These are phyloP conservation scores for Phoeniculus purpureus DNA, from an alignment of 2,797 vertebrate genomes.

Conservation along the genomic window DNA sequence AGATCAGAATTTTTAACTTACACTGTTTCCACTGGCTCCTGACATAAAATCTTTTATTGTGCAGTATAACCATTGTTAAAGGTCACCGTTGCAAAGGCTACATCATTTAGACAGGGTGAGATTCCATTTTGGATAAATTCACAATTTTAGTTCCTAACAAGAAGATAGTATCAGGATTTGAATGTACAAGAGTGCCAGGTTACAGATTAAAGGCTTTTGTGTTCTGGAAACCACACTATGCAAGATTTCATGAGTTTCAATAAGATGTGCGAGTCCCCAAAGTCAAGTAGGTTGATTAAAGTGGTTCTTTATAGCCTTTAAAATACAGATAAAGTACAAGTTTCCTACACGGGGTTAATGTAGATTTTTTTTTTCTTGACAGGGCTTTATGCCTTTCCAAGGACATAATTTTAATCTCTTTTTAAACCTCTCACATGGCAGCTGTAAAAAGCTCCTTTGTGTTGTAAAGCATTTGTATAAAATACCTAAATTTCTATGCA, in stretches of 20 bases:
- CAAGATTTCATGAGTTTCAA: conserved; percentile 47
- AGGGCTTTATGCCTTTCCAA: conserved; percentile 39
- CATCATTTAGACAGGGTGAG: conserved; percentile 67
- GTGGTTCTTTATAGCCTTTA: conserved; percentile 53
- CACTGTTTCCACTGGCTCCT: conserved; percentile 10
- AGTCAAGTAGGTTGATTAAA: conserved; percentile 72
- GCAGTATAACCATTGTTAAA: conserved; percentile 64
- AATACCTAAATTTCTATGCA: conserved; percentile 58
- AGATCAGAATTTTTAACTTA: conserved; percentile 53
- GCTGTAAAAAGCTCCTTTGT: conserved; percentile 54
- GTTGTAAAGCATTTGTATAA: conserved; percentile 58
- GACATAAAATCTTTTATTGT: conserved; percentile 67
- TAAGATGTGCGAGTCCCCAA: conserved; percentile 46
- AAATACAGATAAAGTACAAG: conserved; percentile 62
- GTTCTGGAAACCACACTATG: conserved; percentile 49
- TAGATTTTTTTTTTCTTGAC: conserved; percentile 31
- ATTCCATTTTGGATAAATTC: conserved; percentile 77
- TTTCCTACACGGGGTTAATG: conserved; percentile 44
- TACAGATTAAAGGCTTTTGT: conserved; percentile 70
- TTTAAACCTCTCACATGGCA: conserved; percentile 52
- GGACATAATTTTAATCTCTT: conserved; percentile 69
- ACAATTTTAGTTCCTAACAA: conserved; percentile 74
- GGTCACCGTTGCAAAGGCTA: conserved; percentile 67
- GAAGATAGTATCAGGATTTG: conserved; percentile 73
- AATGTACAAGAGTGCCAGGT: conserved; percentile 55